These are phyloP conservation scores for Antedon mediterranea DNA, from an alignment of 53 echinoderm and acorn worm genomes.

Conservation along the genomic window DNA sequence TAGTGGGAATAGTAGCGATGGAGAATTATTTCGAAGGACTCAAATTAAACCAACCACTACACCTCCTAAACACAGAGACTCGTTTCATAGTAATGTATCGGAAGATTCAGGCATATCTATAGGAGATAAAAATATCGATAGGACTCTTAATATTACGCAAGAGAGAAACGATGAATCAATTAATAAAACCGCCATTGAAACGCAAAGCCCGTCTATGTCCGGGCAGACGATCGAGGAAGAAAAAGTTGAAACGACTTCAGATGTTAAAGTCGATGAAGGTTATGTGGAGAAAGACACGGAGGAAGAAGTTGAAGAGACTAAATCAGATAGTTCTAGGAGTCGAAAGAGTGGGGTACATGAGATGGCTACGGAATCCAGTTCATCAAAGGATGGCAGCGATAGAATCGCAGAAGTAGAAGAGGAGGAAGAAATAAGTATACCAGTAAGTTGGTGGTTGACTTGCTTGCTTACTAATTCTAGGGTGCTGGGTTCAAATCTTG, in stretches of 20 bases:
- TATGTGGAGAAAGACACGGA: not conserved
- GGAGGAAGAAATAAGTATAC: not conserved
- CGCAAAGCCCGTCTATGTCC: not conserved
- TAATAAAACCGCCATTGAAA: not conserved
- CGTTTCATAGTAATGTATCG: slow-evolving; percentile 73
- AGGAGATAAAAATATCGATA: slow-evolving; percentile 42
- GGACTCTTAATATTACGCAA: not conserved
- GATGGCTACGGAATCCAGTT: not conserved
- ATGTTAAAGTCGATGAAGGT: slow-evolving; percentile 3
- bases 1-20: not conserved
- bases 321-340: not conserved
- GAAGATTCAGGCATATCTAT: slow-evolving; percentile 83
- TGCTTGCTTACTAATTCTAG: too few species aligned
- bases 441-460: too few species aligned
- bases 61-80: slow-evolving; percentile 58
- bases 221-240: not conserved
- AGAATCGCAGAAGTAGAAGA: not conserved
- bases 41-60: slow-evolving; percentile 4
- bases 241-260: not conserved
- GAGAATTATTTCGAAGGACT: not conserved
- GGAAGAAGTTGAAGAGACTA: not conserved
- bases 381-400: slow-evolving; percentile 13
- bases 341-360: not conserved
- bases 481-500: too few species aligned
- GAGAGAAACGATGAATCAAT: not conserved